A percentile compares a stretch with the other conserved stretches of the same genome.
These are phyloP conservation scores for Carettochelys insculpta DNA, from an alignment of 2,113 vertebrate species.

Conservation along the genomic window DNA sequence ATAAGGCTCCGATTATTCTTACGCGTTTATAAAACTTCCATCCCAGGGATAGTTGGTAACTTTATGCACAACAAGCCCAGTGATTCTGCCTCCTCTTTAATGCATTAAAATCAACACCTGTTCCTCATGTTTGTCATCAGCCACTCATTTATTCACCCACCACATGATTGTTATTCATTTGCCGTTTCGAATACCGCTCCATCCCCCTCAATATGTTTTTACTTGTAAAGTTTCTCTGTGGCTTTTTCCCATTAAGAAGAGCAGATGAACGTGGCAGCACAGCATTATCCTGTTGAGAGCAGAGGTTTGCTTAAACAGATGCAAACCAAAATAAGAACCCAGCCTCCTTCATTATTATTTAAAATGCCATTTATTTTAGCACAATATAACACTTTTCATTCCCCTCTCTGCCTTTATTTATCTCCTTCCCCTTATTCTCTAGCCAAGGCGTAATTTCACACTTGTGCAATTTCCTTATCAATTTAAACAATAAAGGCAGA, in stretches of 20 bases:
- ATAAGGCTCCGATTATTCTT: background rate
- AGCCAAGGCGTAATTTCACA: slow-evolving; percentile 40
- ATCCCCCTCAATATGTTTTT: background rate
- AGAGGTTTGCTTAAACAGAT: background rate
- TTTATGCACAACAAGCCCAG: background rate
- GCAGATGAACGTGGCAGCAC: background rate
- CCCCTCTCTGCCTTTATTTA: background rate
- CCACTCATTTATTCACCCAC: background rate
- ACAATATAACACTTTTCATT: background rate
- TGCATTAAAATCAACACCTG: background rate
- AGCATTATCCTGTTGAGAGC: background rate
- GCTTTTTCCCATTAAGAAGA: background rate
- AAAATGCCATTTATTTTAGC: background rate
- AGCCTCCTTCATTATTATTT: background rate
- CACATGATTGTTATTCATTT: background rate
- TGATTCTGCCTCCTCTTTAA: background rate
- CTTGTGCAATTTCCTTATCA: slow-evolving; percentile 11
- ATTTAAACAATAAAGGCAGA: slow-evolving; percentile 17
- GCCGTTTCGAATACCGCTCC: background rate
- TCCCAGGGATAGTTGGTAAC: background rate
- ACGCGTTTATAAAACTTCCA: background rate
- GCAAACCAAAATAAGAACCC: slow-evolving; percentile 18
- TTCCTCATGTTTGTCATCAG: background rate
- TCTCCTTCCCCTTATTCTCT: slow-evolving; percentile 13
- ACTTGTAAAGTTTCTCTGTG: background rate